Evolutionary conservation across 2,797 vertebrate species (phyloP), one percentile per base, ranked within the genome.

Genomic region (Thripadectes ignobilis): DNA sequence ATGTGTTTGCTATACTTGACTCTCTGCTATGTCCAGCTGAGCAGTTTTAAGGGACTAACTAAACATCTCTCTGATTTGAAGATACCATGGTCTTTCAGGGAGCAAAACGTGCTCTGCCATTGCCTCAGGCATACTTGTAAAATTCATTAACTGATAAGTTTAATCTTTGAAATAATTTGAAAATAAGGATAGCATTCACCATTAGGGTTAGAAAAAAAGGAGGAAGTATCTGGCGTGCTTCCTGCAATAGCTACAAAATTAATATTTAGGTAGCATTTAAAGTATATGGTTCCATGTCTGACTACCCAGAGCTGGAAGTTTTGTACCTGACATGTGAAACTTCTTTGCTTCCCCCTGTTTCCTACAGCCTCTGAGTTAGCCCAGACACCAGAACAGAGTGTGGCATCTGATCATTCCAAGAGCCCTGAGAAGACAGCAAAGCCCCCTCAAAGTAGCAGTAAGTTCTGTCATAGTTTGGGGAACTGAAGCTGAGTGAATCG

Each of bases 311-410:
- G 41, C n/a, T 85, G 30, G 26, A 45, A 74, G 43, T 77, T 88
- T 76, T 76, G 29, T 76, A 34, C 27, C 24, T 81, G 43, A 81
- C 7, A 10, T 22, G 7, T 85, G 46, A 74, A 85, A 81, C 23
- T 79, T 84, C 18, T 72, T 91, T 29, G 27, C 9, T 83, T 77
- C 6, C 4, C 29, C 23, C 21, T 30, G 0, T 88, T 82, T 80
- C 72, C 93, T 92, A 20, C 82, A 99, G 99, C 99, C 11, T 98
- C 98, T 75, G 98, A 99, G 96, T 97, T 99, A 97, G 99, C 99
- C 39, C 98, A 98, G 57, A 99, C 98, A 8, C 98, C 99, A 10
- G 98, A 97, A 65, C 98, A 98, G 97, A 98, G 74, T 38, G 98
- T 98, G 69, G 97, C 91, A 16, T 96, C 98, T 61, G 90, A 91